These are phyloP conservation scores for Nesospiza acunhae DNA, from an alignment of 2,113 vertebrate genomes.

Conservation along the genomic window DNA sequence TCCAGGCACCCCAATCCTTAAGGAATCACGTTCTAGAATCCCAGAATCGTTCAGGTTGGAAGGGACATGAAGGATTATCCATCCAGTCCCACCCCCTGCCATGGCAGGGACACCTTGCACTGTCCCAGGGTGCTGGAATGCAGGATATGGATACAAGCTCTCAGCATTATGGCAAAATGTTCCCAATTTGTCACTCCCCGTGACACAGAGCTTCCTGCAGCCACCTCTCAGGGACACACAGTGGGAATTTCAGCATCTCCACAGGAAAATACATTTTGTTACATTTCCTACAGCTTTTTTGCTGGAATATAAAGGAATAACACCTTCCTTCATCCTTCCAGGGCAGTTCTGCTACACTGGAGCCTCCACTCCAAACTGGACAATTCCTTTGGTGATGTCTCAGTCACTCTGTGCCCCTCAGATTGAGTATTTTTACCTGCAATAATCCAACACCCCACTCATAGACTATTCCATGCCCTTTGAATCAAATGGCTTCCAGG, in stretches of 20 bases:
- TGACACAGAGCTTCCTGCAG: not conserved
- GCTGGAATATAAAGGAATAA: not conserved
- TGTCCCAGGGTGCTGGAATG: not conserved
- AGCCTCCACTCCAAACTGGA: not conserved
- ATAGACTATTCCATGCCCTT: not conserved
- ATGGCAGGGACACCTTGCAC: not conserved
- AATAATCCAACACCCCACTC: accelerated
- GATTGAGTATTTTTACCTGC: not conserved
- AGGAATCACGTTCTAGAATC: accelerated
- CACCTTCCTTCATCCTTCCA: not conserved
- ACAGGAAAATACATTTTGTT: not conserved
- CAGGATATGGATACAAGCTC: not conserved
- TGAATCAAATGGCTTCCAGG: not conserved
- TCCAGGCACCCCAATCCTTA: accelerated
- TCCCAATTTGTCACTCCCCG: not conserved
- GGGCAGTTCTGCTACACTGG: not conserved
- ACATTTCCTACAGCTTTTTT: not conserved
- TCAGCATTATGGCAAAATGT: not conserved
- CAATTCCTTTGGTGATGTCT: not conserved
- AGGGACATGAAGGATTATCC: not conserved
- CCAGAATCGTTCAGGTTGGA: not conserved
- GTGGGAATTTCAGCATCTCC: not conserved
- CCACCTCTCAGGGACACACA: not conserved
- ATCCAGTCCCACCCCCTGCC: not conserved
- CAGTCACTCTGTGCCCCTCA: not conserved